Percentiles rank a stretch among this genome's conserved stretches.
phyloP scores from a whole-genome alignment of 2,797 vertebrate genomes.

The Heteromormyrus szaboi region DNA sequence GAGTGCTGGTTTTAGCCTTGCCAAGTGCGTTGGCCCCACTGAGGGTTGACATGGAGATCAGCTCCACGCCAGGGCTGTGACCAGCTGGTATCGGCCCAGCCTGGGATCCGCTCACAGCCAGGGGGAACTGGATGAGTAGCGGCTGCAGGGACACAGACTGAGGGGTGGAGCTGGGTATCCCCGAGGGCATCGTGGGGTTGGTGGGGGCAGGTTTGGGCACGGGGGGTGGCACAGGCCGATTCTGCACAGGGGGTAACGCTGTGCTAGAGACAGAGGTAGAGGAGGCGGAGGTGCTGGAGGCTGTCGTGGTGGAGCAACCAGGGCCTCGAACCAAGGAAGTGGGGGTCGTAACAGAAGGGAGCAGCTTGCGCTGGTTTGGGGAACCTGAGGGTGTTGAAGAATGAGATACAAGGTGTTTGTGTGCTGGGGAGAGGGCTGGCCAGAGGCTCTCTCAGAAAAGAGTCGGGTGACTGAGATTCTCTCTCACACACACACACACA shows the following conservation, averaged over 20 bases:
- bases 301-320: conserved; percentile 59
- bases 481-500: neutral
- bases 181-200: neutral
- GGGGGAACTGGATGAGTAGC: conserved; percentile 66
- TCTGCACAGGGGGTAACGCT: conserved; percentile 49
- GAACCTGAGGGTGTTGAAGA: conserved; percentile 22
- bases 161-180: conserved; percentile 52
- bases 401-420: neutral
- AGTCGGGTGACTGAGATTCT: neutral
- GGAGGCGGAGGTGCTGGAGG: conserved; percentile 43
- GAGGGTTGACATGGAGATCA: conserved; percentile 64
- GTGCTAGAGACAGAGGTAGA: conserved; percentile 48
- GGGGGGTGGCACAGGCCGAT: conserved; percentile 35
- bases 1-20: conserved; percentile 61
- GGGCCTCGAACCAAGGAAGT: conserved; percentile 66
- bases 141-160: conserved; percentile 74
- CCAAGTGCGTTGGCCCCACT: conserved; percentile 50
- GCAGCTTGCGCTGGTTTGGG: conserved; percentile 34
- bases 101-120: conserved; percentile 61
- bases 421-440: neutral
- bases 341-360: conserved; percentile 54
- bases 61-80: conserved; percentile 25
- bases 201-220: conserved; percentile 23
- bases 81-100: conserved; percentile 57
- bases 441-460: neutral